Conservation (phyloP, 2,113 vertebrate species). For the Crotalus tigris region DNA sequence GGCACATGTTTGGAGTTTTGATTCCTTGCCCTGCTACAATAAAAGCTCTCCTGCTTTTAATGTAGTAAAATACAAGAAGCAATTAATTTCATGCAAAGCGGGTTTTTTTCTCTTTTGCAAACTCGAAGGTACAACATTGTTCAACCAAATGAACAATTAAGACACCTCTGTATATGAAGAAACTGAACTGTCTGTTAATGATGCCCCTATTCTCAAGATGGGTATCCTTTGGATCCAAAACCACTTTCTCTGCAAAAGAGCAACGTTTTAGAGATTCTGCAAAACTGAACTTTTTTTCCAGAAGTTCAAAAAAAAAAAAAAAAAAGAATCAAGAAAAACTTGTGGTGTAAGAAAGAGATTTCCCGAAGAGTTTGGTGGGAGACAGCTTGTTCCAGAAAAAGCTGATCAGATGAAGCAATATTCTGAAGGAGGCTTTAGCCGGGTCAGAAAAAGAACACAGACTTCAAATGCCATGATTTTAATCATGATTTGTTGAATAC, state of each 20-base stretch:
- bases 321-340: not conserved
- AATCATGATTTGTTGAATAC: not conserved
- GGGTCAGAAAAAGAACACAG: not conserved
- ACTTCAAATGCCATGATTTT: not conserved
- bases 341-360: not conserved
- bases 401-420: not conserved
- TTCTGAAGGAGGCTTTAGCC: not conserved
- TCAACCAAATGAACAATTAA: not conserved
- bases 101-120: not conserved
- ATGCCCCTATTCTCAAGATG: not conserved
- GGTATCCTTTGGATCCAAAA: not conserved
- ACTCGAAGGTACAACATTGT: not conserved
- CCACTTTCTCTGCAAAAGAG: not conserved
- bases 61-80: not conserved
- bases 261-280: not conserved
- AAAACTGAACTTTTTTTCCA: not conserved
- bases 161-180: not conserved
- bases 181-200: not conserved
- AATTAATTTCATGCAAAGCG: not conserved
- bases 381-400: not conserved
- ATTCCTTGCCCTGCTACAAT: not conserved
- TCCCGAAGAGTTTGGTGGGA: not conserved
- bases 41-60: not conserved
- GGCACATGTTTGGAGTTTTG: not conserved
- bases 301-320: not conserved